These are phyloP conservation scores for Acridotheres tristis DNA, from an alignment of 2,797 vertebrate genomes.

Conservation along the genomic window DNA sequence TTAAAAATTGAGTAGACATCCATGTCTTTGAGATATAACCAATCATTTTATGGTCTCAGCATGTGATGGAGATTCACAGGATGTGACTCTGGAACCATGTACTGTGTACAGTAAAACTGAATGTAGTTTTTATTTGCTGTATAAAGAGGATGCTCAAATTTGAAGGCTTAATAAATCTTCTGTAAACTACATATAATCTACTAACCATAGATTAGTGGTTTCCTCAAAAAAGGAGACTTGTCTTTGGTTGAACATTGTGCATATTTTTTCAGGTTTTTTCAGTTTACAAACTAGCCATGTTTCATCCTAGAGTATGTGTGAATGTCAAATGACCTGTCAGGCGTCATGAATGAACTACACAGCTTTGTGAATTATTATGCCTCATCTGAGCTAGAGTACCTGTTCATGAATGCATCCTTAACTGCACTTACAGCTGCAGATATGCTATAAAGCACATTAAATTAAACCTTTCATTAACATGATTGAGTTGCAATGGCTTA, in stretches of 20 bases:
- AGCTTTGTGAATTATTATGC: neutral
- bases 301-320: neutral
- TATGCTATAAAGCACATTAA: neutral
- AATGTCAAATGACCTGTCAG: neutral
- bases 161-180: neutral
- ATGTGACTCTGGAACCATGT: neutral
- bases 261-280: neutral
- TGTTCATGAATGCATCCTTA: neutral
- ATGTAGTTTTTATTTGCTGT: neutral
- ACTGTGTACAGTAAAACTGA: neutral
- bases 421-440: neutral
- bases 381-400: neutral
- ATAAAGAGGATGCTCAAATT: neutral
- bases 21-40: neutral
- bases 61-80: neutral
- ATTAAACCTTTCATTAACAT: constrained; percentile 39
- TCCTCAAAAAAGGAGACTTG: neutral
- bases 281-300: neutral
- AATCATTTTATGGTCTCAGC: neutral
- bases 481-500: constrained; percentile 43
- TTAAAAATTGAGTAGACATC: neutral
- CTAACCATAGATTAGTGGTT: neutral
- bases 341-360: neutral
- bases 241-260: neutral
- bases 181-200: neutral